Conservation (phyloP, 2,888 invertebrate species). For the Trileptium ribeirensis region DNA sequence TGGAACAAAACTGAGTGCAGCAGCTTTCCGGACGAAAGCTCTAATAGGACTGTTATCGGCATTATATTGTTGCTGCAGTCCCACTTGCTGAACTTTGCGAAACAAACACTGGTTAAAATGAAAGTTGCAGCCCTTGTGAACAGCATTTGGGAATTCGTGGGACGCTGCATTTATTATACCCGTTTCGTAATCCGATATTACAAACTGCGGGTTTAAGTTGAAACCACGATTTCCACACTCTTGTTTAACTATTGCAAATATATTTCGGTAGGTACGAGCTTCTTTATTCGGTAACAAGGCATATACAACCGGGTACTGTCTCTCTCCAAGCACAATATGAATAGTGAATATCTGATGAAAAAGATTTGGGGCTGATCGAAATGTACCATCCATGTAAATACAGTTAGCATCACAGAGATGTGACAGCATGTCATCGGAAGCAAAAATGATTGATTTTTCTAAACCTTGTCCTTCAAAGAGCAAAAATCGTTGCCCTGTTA, state of each 20-base stretch:
- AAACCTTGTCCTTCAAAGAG: too few species aligned
- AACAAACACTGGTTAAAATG: neutral
- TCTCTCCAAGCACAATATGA: neutral
- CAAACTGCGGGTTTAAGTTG: neutral
- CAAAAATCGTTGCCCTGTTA: too few species aligned
- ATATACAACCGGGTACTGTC: neutral
- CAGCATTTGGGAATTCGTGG: neutral
- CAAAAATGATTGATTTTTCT: neutral
- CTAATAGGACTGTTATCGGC: neutral
- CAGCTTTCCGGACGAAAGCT: neutral
- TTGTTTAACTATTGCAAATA: neutral
- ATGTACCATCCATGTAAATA: neutral
- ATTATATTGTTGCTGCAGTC: neutral
- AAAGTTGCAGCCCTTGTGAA: neutral
- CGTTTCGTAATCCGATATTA: neutral
- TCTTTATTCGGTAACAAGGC: neutral
- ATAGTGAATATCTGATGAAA: neutral
- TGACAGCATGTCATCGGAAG: neutral
- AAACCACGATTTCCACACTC: neutral
- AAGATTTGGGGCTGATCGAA: neutral
- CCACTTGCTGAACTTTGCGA: neutral
- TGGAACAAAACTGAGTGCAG: too few species aligned
- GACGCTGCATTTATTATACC: neutral
- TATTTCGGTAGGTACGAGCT: too few species aligned
- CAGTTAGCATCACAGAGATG: neutral